phyloP scores from a whole-genome alignment of 2,113 vertebrate species.

The Pterocles burchelli region DNA sequence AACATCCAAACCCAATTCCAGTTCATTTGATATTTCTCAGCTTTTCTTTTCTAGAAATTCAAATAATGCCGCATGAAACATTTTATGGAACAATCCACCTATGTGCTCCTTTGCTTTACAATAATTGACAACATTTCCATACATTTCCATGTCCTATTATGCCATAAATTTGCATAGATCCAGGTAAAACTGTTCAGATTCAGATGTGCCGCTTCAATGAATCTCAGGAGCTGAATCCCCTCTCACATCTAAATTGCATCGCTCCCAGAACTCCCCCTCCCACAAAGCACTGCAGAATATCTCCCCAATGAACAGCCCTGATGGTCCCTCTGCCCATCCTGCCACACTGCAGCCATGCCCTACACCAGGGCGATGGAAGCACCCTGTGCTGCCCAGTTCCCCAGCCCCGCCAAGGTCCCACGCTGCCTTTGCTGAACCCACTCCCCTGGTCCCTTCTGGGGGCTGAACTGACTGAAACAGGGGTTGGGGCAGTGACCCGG shows the following conservation, averaged over 20 bases:
- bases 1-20: conserved; percentile 50
- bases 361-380: fast-evolving
- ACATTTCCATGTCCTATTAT: conserved; percentile 73
- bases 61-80: conserved; percentile 31
- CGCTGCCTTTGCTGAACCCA: neutral
- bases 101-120: conserved; percentile 63
- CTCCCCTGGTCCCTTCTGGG: neutral
- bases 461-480: fast-evolving
- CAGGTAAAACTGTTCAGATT: conserved; percentile 38
- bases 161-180: conserved; percentile 73
- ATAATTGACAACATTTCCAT: conserved; percentile 79
- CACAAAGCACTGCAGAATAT: fast-evolving
- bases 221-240: neutral
- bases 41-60: conserved; percentile 3
- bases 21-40: conserved; percentile 51
- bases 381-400: fast-evolving
- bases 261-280: neutral
- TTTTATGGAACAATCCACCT: conserved; percentile 52
- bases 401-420: fast-evolving
- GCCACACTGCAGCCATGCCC: fast-evolving
- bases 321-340: fast-evolving
- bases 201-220: neutral
- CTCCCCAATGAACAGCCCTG: neutral
- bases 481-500: neutral
- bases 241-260: neutral